Evolutionary conservation across 2,888 invertebrate species (phyloP), one percentile per base, ranked within the genome.

Genomic region (Brachypalpus laphriformis): DNA sequence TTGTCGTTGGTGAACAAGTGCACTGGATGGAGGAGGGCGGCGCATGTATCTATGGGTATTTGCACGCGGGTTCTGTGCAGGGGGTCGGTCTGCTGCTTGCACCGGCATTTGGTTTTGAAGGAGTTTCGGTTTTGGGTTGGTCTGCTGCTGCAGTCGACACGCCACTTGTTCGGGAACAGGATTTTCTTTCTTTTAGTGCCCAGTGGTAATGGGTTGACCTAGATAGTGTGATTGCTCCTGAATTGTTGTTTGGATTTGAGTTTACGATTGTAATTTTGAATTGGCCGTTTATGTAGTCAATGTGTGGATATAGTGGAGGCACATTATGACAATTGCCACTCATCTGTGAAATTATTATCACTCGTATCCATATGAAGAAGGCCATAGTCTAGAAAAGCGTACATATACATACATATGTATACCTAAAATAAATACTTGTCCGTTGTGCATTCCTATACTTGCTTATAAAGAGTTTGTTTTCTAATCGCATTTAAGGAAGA

Each of bases 31-130:
- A 20, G 25, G 56, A 68, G 54, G 31, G 16, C 18, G 40, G 63
- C 40, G 49, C 47, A 22, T 42, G 42, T 65, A 28, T 61, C 70
- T 49, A 65, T 57, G 37, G 63, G 31, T 51, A 77, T 77, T 74
- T 65, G 74, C 61, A 68, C 61, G 68, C 78, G 72, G 70, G 47
- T 83, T 83, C 78, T 78, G 83, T 74, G 72, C 83, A 49, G 83
- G 78, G 61, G 83, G 78, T 56, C 65, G 5, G 25, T 5, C 2
- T 2, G 2, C 25, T 25, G 25, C 25, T n/a, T 63, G 56, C 45
- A 77, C 61, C 66, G 77, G 72, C 70, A 71, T 70, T 22, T 28
- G 31, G 49, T 16, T 37, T 74, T 47, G 28, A 18, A 22, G 70
- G 28, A 76, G 56, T 68, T 51, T 34, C 2, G 31, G 28, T 51